These are phyloP conservation scores for Falcaria lacertinaria DNA, from an alignment of 2,888 invertebrate species.

Conservation along the genomic window DNA sequence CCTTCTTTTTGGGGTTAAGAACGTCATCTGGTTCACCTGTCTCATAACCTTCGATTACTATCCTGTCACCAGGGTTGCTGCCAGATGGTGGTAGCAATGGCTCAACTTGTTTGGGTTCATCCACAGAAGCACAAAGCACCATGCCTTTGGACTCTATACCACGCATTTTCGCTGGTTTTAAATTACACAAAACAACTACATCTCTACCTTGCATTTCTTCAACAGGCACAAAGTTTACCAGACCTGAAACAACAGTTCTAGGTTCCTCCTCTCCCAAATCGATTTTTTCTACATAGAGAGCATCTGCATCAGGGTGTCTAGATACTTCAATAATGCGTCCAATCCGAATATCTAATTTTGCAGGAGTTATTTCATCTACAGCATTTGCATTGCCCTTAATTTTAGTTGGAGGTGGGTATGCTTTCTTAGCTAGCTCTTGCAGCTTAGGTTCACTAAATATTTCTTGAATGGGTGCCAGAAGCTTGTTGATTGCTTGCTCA, in stretches of 20 bases:
- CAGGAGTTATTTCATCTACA: conserved; percentile 83
- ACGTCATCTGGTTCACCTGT: conserved; percentile 88
- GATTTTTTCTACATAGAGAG: conserved; percentile 94
- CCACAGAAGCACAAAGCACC: conserved; percentile 93
- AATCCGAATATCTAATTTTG: conserved; percentile 90
- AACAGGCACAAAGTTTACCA: conserved; percentile 94
- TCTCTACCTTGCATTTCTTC: conserved; percentile 93
- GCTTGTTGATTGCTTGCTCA: conserved; percentile 89
- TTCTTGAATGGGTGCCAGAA: conserved; percentile 93
- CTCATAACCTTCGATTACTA: conserved; percentile 91
- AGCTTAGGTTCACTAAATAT: conserved; percentile 89
- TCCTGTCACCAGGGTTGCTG: conserved; percentile 89
- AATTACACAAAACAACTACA: conserved; percentile 96
- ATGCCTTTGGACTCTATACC: conserved; percentile 95
- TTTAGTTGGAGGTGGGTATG: conserved; percentile 90
- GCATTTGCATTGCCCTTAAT: conserved; percentile 59
- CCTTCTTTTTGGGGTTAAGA: conserved; percentile 96
- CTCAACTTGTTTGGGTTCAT: conserved; percentile 91
- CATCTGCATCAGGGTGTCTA: conserved; percentile 95
- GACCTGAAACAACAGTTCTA: conserved; percentile 89
- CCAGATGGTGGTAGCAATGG: conserved; percentile 88
- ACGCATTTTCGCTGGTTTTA: conserved; percentile 98
- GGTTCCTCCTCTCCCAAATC: conserved; percentile 89
- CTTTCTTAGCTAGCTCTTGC: conserved; percentile 87
- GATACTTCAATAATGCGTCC: conserved; percentile 91